Evolutionary conservation across 2,797 vertebrate species (phyloP).

Genomic region (Nasua narica): DNA sequence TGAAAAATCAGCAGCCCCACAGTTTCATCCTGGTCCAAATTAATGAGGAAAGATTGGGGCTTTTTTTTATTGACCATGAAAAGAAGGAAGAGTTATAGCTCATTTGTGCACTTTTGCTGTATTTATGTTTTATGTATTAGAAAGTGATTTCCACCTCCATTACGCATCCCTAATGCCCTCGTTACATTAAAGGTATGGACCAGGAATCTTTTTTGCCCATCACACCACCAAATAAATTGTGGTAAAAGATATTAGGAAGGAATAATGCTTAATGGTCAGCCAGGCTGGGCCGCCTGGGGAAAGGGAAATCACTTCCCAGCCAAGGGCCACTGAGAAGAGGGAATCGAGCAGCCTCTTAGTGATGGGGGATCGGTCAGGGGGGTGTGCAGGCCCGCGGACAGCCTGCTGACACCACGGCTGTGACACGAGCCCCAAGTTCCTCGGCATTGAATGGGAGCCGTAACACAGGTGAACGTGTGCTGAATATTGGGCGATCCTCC

Average conservation of each 20-base stretch:
- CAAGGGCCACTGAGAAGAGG: background rate
- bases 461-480: fast-evolving
- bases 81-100: slow-evolving; percentile 77
- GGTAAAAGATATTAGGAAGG: background rate
- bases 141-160: slow-evolving; percentile 73
- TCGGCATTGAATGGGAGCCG: fast-evolving
- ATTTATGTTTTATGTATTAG: slow-evolving; percentile 80
- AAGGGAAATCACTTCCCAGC: background rate
- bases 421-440: too few species aligned
- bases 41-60: slow-evolving; percentile 77
- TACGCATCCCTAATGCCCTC: slow-evolving; percentile 72
- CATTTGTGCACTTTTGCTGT: slow-evolving; percentile 75
- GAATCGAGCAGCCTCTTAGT: background rate
- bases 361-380: fast-evolving
- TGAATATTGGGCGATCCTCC: fast-evolving
- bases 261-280: background rate
- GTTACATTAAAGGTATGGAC: slow-evolving; percentile 54
- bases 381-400: background rate
- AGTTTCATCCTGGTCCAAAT: slow-evolving; percentile 70
- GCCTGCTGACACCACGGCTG: background rate
- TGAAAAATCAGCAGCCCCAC: slow-evolving; percentile 74
- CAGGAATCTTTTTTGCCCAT: slow-evolving; percentile 65
- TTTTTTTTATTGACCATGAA: slow-evolving; percentile 64
- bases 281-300: fast-evolving
- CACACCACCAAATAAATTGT: slow-evolving; percentile 21